These are phyloP conservation scores for Jordanella pulchra DNA, from an alignment of 2,797 vertebrate species.

Conservation along the genomic window DNA sequence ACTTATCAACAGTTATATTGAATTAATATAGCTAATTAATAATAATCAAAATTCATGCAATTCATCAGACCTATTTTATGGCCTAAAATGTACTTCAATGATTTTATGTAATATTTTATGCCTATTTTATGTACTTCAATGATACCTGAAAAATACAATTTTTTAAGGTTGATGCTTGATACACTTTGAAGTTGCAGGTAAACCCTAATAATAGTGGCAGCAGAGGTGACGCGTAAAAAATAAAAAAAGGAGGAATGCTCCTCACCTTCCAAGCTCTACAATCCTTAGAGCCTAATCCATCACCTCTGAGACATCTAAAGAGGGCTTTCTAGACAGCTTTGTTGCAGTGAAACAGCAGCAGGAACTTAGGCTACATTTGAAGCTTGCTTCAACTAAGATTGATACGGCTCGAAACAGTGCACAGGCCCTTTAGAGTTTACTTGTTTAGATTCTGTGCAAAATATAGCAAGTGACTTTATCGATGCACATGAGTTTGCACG, in stretches of 20 bases:
- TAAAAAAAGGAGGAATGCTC: slow-evolving; percentile 52
- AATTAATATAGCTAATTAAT: too few relatives aligned
- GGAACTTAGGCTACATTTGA: slow-evolving; percentile 55
- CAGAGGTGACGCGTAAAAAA: slow-evolving; percentile 55
- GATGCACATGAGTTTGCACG: slow-evolving; percentile 52
- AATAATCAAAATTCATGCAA: neutral
- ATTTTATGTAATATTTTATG: too few relatives aligned
- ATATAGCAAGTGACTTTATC: slow-evolving; percentile 43
- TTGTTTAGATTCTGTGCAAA: slow-evolving; percentile 36
- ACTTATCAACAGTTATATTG: neutral
- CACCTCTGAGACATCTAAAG: slow-evolving; percentile 71
- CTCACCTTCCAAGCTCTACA: slow-evolving; percentile 67
- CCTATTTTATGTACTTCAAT: neutral
- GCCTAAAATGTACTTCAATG: too few relatives aligned
- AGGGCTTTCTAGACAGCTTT: slow-evolving; percentile 73
- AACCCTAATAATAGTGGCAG: slow-evolving; percentile 49
- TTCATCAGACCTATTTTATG: too few relatives aligned
- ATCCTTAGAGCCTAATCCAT: slow-evolving; percentile 76
- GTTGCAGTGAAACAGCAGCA: slow-evolving; percentile 71
- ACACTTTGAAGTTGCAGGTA: slow-evolving; percentile 48
- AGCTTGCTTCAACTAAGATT: slow-evolving; percentile 52
- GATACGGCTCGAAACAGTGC: slow-evolving; percentile 44
- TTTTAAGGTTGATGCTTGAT: slow-evolving; percentile 22
- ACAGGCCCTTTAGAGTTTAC: slow-evolving; percentile 23
- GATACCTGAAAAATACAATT: too few relatives aligned